Evolutionary conservation across 2,888 invertebrate genomes (phyloP).

Genomic region (Eupsilia transversa): DNA sequence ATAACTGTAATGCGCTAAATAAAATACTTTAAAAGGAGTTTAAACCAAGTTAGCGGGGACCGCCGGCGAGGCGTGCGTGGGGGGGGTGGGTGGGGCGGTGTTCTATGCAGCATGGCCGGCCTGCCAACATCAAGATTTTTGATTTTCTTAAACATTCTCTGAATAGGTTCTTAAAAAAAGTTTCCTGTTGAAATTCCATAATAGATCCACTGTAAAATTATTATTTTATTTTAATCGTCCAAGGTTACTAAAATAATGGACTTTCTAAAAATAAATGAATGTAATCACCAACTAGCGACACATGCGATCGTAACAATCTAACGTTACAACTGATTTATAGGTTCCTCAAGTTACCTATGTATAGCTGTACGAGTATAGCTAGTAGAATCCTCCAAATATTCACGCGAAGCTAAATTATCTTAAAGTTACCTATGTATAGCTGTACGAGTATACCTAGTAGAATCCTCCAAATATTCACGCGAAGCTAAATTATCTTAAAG

Average conservation of each 20-base stretch:
- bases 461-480: too few species aligned
- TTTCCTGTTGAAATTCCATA: background rate
- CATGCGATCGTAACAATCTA: background rate
- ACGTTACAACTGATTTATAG: too few species aligned
- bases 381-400: too few species aligned
- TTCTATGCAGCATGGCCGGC: background rate
- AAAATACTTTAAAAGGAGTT: slow-evolving; percentile 35
- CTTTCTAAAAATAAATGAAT: background rate
- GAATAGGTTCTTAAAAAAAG: background rate
- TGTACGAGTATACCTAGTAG: too few species aligned
- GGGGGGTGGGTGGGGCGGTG: background rate
- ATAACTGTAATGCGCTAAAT: slow-evolving; percentile 23
- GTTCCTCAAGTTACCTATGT: too few species aligned
- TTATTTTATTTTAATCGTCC: too few species aligned
- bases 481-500: too few species aligned
- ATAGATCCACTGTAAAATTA: background rate
- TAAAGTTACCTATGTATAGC: too few species aligned
- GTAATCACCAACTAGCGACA: slow-evolving; percentile 1
- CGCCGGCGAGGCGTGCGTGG: background rate
- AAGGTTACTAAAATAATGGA: background rate
- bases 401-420: too few species aligned
- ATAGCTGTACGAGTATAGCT: too few species aligned
- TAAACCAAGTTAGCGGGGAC: background rate
- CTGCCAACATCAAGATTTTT: background rate
- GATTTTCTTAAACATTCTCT: background rate